Conservation (phyloP, 2,797 vertebrate species). For the Capromys pilorides region DNA sequence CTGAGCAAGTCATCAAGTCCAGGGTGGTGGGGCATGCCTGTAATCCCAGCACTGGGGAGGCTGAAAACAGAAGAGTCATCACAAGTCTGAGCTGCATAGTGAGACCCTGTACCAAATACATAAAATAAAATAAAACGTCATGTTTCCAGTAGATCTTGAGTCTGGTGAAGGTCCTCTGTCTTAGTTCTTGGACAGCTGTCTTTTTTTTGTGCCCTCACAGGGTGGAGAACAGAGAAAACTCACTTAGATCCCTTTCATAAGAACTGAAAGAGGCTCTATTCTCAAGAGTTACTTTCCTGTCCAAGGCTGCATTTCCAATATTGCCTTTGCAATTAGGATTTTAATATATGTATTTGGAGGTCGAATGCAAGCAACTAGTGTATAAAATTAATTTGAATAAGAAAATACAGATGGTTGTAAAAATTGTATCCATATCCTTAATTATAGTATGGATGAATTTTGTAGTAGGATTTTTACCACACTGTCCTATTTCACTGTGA, state of each 20-base stretch:
- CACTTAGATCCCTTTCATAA: background rate
- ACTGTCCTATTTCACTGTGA: background rate
- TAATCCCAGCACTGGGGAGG: no score
- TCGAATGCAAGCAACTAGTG: background rate
- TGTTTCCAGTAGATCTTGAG: no score
- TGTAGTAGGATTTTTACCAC: background rate
- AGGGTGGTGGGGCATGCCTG: no score
- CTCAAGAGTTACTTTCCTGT: background rate
- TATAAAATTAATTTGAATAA: background rate
- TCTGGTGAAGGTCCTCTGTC: background rate
- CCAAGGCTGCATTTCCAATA: background rate
- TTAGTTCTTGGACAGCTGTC: background rate
- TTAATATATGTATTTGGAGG: background rate
- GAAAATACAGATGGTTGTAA: background rate
- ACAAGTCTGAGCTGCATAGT: no score
- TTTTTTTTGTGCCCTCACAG: background rate
- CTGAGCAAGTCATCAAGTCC: no score
- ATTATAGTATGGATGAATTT: background rate
- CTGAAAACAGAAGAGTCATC: no score
- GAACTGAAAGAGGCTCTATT: background rate
- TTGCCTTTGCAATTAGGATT: background rate
- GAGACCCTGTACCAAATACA: no score
- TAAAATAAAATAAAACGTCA: no score
- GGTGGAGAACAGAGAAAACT: no score
- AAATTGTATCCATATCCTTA: background rate